Percentiles rank a stretch among this genome's conserved stretches.
Evolutionary conservation across 92 coral and sea anemone species (phyloP).

Genomic region (Porites rus): DNA sequence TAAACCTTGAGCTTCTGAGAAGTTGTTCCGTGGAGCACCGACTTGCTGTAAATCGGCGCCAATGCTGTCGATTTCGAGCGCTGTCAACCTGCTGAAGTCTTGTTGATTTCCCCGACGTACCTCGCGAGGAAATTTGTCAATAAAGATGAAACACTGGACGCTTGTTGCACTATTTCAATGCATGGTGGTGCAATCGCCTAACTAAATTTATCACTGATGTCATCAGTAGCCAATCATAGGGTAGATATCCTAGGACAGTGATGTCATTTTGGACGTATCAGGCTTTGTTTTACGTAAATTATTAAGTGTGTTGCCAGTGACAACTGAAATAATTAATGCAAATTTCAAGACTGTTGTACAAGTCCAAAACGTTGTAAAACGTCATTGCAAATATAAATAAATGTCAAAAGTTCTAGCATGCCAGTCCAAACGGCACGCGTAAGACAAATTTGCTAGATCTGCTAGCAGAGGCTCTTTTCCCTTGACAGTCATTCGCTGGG

Average conservation of each 20-base stretch:
- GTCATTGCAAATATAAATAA: background rate
- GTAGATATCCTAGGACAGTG: constrained; percentile 15
- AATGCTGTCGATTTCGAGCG: constrained; percentile 45
- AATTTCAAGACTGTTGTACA: background rate
- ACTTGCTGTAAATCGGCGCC: constrained; percentile 61
- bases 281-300: background rate
- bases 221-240: constrained; percentile 63
- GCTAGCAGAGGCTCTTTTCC: too few species aligned
- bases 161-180: constrained; percentile 73
- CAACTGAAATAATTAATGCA: constrained; percentile 12
- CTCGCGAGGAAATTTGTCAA: background rate
- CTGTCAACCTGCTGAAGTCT: background rate
- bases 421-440: too few species aligned
- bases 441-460: too few species aligned
- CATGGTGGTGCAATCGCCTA: constrained; percentile 89
- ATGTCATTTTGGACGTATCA: constrained; percentile 47
- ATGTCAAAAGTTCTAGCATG: too few species aligned
- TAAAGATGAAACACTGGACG: background rate
- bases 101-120: constrained; percentile 1
- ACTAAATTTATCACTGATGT: constrained; percentile 52
- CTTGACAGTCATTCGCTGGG: too few species aligned
- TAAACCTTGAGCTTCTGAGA: constrained; percentile 22
- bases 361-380: constrained; percentile 2
- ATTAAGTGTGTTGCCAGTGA: constrained; percentile 2
- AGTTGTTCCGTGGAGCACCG: constrained; percentile 60